Base-by-base conservation (phyloP, 2,888 invertebrate species). In the Brenthis ino region DNA sequence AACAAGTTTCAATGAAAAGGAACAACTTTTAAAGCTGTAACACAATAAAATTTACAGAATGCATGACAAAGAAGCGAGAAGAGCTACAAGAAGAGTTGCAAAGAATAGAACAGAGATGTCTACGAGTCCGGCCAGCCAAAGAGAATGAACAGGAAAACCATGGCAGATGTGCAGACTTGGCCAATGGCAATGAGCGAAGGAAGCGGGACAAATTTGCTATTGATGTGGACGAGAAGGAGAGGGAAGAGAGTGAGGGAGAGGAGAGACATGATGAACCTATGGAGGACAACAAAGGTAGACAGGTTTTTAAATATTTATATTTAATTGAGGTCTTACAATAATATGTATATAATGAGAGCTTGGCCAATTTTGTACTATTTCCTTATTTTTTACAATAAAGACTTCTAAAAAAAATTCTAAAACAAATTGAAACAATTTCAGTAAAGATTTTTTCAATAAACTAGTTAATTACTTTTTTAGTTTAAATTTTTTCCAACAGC, bases 61-160 rank as follows among this genome's bases (percentile, higher is more conserved):
- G 94, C 80, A 94, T 96, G 81, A 93, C 93, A 61, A 94, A 94
- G 77, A 95, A 95, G 78, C 93, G 95, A 5, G 89, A 93, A 70
- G 94, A 94, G 76, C 91, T 96, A 0, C 94, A 95, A 78, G 94
- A 94, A 6, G 95, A 96, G 80, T 83, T 96, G 20, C 91, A 92
- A 72, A 93, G 94, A 72, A 95, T 96, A 84, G 95, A 96, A 71
- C 89, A 93, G 75, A 93, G 88, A 28, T 89, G 91, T 65, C 82
- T 88, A 1, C 82, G 92, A 8, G 78, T 81, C 1, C 78, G 86
- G 53, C 86, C 87, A 0, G 79, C 85, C 65, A 88, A 89, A 64
- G 90, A 91, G 76, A 88, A 89, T 47, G 37, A 11, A 43, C 79
- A 68, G 28, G 75, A 75, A 37, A 43, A 43, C 37, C 53, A 74